Evolutionary conservation across 2,797 vertebrate species (phyloP).

Genomic region (Clarias platycephalus): DNA sequence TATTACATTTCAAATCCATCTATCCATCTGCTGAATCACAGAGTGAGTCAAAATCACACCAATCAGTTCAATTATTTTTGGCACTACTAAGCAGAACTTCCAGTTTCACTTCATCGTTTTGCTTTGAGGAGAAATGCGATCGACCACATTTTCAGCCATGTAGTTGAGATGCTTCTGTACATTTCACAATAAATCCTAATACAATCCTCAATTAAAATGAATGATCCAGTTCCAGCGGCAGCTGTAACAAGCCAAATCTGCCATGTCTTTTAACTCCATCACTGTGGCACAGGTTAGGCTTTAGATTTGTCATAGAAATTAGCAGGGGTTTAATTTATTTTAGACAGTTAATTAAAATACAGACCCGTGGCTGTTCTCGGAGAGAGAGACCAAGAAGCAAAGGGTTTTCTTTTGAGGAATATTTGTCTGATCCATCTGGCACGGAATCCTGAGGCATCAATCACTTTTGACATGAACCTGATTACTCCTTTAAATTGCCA

Average conservation of each 20-base stretch:
- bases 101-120: background rate
- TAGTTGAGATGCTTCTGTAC: background rate
- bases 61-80: constrained; percentile 8
- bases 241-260: background rate
- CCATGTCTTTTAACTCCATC: background rate
- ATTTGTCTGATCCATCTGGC: constrained; percentile 67
- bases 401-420: constrained; percentile 54
- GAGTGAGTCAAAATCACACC: background rate
- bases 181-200: background rate
- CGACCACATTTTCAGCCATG: background rate
- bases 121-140: background rate
- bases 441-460: constrained; percentile 72
- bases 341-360: constrained; percentile 7
- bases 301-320: constrained; percentile 14
- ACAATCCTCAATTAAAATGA: background rate
- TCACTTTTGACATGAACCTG: constrained; percentile 73
- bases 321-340: constrained; percentile 2
- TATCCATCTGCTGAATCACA: background rate
- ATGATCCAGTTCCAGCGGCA: background rate
- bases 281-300: constrained; percentile 1
- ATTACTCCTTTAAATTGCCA: constrained; percentile 77
- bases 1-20: background rate
- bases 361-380: constrained; percentile 49
- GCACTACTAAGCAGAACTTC: background rate
- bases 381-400: constrained; percentile 47